These are phyloP conservation scores for Erannis defoliaria DNA, from an alignment of 2,888 invertebrate genomes.

Conservation along the genomic window DNA sequence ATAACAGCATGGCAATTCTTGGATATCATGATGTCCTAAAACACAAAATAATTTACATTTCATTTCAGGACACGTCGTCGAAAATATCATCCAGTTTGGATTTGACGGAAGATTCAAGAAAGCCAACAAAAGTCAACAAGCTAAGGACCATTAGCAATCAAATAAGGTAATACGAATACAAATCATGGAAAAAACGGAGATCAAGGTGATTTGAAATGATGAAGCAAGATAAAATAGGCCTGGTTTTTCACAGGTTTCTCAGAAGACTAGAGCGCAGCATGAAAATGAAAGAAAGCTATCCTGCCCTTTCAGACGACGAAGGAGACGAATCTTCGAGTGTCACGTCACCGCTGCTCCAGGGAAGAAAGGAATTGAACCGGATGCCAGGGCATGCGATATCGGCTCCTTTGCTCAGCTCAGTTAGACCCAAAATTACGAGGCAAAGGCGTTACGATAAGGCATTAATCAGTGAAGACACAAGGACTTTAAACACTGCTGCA, in stretches of 20 bases:
- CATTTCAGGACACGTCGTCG: constrained; percentile 84
- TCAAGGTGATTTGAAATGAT: constrained; percentile 14
- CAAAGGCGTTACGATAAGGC: constrained; percentile 80
- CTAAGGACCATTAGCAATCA: constrained; percentile 91
- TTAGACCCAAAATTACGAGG: constrained; percentile 77
- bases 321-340: constrained; percentile 88
- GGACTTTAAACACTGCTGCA: constrained; percentile 73
- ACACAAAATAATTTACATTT: background rate
- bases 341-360: constrained; percentile 88
- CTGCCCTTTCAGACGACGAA: constrained; percentile 87
- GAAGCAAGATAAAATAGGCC: constrained; percentile 28
- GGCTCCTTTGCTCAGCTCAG: constrained; percentile 79
- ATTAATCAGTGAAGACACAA: constrained; percentile 77
- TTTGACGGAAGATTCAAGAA: constrained; percentile 84
- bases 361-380: constrained; percentile 70
- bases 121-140: constrained; percentile 88
- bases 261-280: constrained; percentile 90
- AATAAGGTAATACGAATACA: constrained; percentile 86
- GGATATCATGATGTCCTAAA: background rate
- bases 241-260: constrained; percentile 85
- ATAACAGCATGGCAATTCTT: constrained; percentile 27
- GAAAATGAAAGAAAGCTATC: constrained; percentile 88
- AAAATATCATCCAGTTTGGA: constrained; percentile 88
- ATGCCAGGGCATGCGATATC: constrained; percentile 77
- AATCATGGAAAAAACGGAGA: background rate